phyloP scores from a whole-genome alignment of 1,140 invertebrate genomes.

The Bacillus rossius region DNA sequence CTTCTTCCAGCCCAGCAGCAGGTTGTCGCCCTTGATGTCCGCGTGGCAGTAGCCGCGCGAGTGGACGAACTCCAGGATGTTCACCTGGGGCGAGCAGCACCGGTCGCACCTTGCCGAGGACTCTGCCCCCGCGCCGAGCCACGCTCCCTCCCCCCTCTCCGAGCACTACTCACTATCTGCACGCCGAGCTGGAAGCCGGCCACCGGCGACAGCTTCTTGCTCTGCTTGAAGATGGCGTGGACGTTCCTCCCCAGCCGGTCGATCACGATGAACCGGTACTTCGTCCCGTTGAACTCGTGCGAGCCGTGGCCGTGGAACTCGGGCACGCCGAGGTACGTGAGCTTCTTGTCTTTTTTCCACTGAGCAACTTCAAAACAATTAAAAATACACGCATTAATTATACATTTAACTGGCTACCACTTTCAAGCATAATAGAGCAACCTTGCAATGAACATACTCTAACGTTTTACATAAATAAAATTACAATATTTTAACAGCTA shows the following conservation, averaged over 20 bases:
- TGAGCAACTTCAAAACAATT: conserved; percentile 58
- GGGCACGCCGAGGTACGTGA: conserved; percentile 81
- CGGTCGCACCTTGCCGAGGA: no score
- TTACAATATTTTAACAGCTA: no score
- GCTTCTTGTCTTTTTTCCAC: conserved; percentile 65
- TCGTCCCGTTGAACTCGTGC: conserved; percentile 63
- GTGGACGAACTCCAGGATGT: conserved; percentile 86
- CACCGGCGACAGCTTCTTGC: conserved; percentile 62
- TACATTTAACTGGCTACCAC: conserved; percentile 10
- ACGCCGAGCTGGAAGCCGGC: conserved; percentile 75
- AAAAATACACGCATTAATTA: conserved; percentile 22
- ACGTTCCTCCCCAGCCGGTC: conserved; percentile 87
- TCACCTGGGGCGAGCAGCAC: conserved; percentile 53
- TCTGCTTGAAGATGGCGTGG: conserved; percentile 70
- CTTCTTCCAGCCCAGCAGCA: conserved; percentile 67
- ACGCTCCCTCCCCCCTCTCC: no score
- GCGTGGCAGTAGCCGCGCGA: conserved; percentile 80
- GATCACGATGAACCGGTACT: conserved; percentile 90
- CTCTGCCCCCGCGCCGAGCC: no score
- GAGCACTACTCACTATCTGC: conserved; percentile 56
- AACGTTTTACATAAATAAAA: no score
- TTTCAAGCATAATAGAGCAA: no score
- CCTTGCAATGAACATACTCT: no score
- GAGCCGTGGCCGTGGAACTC: conserved; percentile 76
- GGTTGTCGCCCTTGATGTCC: conserved; percentile 90